phyloP scores from a whole-genome alignment of 1,140 invertebrate genomes.

The Acromyrmex heyeri region DNA sequence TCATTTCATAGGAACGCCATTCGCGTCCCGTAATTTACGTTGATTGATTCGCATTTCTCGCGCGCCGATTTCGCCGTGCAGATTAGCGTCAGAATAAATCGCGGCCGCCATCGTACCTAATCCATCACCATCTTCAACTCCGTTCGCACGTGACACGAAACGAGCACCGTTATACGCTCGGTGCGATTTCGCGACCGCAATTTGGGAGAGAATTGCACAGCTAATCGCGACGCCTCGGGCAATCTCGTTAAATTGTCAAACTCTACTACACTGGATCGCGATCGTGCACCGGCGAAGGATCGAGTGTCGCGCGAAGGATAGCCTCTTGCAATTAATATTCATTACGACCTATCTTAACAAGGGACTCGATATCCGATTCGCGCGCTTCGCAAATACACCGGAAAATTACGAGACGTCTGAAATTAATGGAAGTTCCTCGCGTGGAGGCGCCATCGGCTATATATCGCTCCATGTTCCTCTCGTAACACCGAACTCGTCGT shows the following conservation, averaged over 20 bases:
- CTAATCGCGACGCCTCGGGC: constrained; percentile 23
- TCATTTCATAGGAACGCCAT: constrained; percentile 1
- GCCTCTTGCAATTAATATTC: constrained; percentile 56
- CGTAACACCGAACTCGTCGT: constrained; percentile 59
- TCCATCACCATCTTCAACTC: constrained; percentile 50
- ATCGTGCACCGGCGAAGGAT: neutral
- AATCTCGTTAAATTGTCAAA: constrained; percentile 60
- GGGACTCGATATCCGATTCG: constrained; percentile 53
- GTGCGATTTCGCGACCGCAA: constrained; percentile 25
- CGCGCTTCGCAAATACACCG: neutral
- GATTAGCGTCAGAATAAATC: constrained; percentile 53
- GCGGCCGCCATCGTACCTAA: constrained; percentile 33
- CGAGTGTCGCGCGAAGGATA: neutral
- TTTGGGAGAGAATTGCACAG: constrained; percentile 12
- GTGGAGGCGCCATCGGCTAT: constrained; percentile 7
- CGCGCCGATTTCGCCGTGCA: constrained; percentile 23
- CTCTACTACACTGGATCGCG: neutral
- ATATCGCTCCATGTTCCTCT: constrained; percentile 23
- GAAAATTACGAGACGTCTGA: constrained; percentile 55
- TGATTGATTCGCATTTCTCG: constrained; percentile 51
- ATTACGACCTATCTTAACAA: constrained; percentile 64
- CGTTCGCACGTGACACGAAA: constrained; percentile 37
- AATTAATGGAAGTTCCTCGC: constrained; percentile 67
- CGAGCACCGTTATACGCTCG: constrained; percentile 31
- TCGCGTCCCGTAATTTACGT: constrained; percentile 46